Base-by-base conservation (phyloP, 2,888 invertebrate genomes). In the Ennomos fuscantarius region DNA sequence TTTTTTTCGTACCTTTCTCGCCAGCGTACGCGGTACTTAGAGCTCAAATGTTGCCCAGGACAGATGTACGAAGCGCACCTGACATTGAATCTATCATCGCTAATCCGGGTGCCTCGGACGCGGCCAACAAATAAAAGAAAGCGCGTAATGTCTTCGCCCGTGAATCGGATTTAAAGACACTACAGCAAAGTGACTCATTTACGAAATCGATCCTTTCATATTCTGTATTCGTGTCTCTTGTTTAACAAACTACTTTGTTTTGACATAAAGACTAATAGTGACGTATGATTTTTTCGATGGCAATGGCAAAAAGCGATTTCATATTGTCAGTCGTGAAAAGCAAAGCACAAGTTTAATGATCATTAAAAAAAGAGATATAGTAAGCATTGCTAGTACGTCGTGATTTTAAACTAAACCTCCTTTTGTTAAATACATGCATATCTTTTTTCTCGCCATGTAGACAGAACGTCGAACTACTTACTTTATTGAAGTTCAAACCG, bases 81-180 rank as follows among this genome's bases (percentile, higher is more conserved):
- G 69, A 69, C 69, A 56, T 68, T 73, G 78, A 79, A 82, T 77
- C 74, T 82, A 78, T 75, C 82, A 77, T 74, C 83, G 78, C 75
- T 81, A 81, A 84, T 81, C 79, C 76, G 67, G 68, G 63, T 73
- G 72, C 73, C 73, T 76, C 70, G 75, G 79, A 78, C 80, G 80
- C 74, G 69, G 72, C 81, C 81, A 82, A 78, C 82, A 86, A 86
- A 86, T 49, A 46, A 59, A 57, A 43, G 60, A 66, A 53, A 54
- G 49, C 54, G 12, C 33, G 9, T 41, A 39, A 49, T 49, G 58
- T 44, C 58, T 11, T 48, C 52, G 39, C 31, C 47, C 43, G 52
- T 15, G 37, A 36, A 44, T 39, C 11, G 51, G 11, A 49, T 56
- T 62, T 60, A 65, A 63, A 56, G 12, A 13, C 49, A 63, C 62